phyloP scores from a whole-genome alignment of 1,140 invertebrate genomes.

The Rhopalosiphum maidis region DNA sequence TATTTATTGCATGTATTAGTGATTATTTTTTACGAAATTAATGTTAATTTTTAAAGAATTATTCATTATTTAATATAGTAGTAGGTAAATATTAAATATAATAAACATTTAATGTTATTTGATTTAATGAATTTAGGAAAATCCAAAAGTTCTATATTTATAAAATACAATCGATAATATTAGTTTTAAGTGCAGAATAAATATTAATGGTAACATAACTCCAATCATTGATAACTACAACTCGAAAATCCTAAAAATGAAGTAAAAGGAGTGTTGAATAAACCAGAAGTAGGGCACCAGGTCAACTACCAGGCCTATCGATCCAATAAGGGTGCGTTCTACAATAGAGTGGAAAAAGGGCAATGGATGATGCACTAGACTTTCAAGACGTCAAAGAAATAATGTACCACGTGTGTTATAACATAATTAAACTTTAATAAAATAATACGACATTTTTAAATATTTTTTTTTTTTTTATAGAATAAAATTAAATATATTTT shows the following conservation, averaged over 20 bases:
- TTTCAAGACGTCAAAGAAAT: not conserved
- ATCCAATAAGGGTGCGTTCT: constrained; percentile 43
- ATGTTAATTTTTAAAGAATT: not conserved
- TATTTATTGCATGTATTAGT: not conserved
- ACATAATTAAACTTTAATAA: not conserved
- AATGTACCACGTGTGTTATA: not conserved
- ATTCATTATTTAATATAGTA: not conserved
- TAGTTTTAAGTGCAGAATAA: not conserved
- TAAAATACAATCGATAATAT: not conserved
- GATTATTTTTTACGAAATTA: not conserved
- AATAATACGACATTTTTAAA: not conserved
- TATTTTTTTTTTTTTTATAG: not conserved
- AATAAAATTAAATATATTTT: not conserved
- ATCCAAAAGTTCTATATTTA: not conserved
- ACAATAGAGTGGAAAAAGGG: constrained; percentile 28
- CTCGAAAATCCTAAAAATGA: constrained; percentile 27
- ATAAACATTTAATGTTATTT: not conserved
- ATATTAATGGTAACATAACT: not conserved
- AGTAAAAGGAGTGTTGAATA: constrained; percentile 54
- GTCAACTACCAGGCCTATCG: constrained; percentile 42
- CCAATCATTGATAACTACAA: not conserved
- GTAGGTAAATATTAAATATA: not conserved
- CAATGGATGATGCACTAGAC: constrained; percentile 33
- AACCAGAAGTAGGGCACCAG: constrained; percentile 45
- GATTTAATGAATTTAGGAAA: not conserved